A percentile compares a stretch with the other conserved stretches of the same genome.
Conservation (phyloP, 2,797 vertebrate species). For the Balearica regulorum region DNA sequence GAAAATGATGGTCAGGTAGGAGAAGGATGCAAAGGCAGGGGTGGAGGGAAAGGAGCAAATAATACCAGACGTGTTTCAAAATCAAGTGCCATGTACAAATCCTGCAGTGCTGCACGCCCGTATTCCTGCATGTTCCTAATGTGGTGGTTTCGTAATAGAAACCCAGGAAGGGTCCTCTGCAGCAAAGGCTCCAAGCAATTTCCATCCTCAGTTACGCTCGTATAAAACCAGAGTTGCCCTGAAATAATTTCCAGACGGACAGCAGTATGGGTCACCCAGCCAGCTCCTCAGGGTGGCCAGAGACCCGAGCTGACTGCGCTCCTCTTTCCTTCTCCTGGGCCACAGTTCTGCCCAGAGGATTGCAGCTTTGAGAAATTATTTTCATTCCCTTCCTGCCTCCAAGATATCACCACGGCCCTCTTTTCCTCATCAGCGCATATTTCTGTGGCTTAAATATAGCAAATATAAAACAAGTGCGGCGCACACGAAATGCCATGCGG, state of each 20-base stretch:
- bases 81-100: neutral
- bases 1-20: neutral
- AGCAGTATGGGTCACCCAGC: neutral
- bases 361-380: neutral
- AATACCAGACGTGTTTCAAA: neutral
- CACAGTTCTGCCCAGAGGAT: neutral
- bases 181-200: neutral
- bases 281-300: neutral
- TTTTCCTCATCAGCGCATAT: neutral
- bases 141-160: neutral
- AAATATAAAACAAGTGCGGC: slow-evolving; percentile 50
- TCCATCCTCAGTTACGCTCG: neutral
- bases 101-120: neutral
- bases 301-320: rapidly evolving
- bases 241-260: neutral
- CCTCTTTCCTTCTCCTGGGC: neutral
- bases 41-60: neutral
- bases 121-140: neutral
- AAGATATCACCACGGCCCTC: neutral
- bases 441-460: slow-evolving; percentile 62
- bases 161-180: neutral
- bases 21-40: neutral
- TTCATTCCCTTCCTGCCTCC: neutral
- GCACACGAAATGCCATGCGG: slow-evolving; percentile 28
- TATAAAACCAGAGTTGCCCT: neutral